Evolutionary conservation across 2,113 vertebrate genomes (phyloP).

Genomic region (Hymenochirus boettgeri): DNA sequence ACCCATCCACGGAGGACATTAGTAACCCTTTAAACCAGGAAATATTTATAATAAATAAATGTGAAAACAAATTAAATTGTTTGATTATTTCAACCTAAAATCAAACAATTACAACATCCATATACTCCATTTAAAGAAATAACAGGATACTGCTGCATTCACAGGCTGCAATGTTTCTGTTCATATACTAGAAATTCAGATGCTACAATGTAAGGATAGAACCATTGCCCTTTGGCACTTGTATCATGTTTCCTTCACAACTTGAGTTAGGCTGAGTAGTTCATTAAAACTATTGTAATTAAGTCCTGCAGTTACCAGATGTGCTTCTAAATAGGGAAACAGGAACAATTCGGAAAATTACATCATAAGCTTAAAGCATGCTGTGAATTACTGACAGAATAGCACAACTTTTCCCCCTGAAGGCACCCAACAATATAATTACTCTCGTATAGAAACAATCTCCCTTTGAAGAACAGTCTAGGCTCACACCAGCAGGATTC

Average conservation of each 20-base stretch:
- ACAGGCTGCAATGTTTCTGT: no score
- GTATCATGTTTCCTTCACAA: constrained; percentile 32
- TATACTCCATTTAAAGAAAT: no score
- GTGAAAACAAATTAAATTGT: no score
- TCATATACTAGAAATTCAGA: no score
- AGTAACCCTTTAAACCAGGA: no score
- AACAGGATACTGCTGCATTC: no score
- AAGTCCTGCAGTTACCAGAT: constrained; percentile 36
- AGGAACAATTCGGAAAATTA: constrained; percentile 34
- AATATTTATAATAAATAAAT: no score
- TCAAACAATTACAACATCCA: no score
- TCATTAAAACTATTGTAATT: constrained; percentile 38
- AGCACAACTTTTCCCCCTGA: constrained; percentile 18
- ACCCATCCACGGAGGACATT: no score
- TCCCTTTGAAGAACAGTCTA: constrained; percentile 1
- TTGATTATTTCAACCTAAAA: no score
- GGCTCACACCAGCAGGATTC: constrained; percentile 1
- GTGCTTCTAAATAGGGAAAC: constrained; percentile 34
- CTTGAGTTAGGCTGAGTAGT: constrained; percentile 30
- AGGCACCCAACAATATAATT: constrained; percentile 23
- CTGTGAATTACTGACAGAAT: constrained; percentile 34
- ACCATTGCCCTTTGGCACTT: constrained; percentile 27
- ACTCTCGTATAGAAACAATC: constrained; percentile 21
- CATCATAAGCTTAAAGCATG: constrained; percentile 30
- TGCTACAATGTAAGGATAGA: no score